Percentiles rank a stretch among this genome's conserved stretches.
phyloP scores from a whole-genome alignment of 2,113 vertebrate genomes.

The Glaucidium brasilianum region DNA sequence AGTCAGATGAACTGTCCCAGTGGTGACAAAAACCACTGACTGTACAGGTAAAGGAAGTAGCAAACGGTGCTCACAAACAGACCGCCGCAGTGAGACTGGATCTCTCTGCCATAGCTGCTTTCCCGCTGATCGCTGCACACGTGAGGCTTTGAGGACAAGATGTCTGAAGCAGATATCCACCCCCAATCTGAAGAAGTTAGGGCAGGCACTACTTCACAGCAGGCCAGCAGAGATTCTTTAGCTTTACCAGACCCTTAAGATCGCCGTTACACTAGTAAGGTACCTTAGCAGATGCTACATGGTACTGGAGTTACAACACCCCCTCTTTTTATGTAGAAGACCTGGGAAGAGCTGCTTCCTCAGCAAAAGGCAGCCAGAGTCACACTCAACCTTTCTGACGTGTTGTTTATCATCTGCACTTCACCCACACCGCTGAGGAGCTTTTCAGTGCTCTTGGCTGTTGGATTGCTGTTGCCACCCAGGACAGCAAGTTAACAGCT shows the following conservation, averaged over 20 bases:
- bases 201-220: background rate
- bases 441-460: background rate
- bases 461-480: background rate
- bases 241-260: background rate
- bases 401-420: background rate
- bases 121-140: no score
- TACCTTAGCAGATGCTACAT: background rate
- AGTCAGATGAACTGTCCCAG: background rate
- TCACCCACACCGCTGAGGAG: rapidly evolving
- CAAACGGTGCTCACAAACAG: rapidly evolving
- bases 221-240: background rate
- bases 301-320: background rate
- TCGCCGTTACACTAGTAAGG: background rate
- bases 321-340: background rate
- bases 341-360: background rate
- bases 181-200: background rate
- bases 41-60: background rate
- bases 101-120: background rate
- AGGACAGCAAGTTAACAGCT: background rate
- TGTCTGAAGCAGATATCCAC: background rate
- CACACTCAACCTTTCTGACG: background rate
- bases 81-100: background rate
- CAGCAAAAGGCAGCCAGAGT: background rate
- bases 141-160: rapidly evolving
- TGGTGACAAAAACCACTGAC: background rate